Evolutionary conservation across 2,888 invertebrate genomes (phyloP).

Genomic region (Lordiphosa andalusiaca): DNA sequence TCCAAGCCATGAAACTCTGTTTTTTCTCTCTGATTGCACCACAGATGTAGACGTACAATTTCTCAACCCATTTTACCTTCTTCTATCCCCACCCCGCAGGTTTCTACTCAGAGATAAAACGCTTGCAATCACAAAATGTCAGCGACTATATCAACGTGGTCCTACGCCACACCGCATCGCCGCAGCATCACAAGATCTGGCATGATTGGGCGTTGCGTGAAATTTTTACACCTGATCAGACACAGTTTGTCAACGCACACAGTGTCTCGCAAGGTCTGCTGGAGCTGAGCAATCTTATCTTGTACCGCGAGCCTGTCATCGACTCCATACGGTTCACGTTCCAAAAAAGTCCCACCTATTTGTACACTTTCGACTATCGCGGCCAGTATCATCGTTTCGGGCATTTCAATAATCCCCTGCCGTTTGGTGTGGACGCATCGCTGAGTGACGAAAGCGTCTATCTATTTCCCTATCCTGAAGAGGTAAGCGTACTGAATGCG

Average conservation of each 20-base stretch:
- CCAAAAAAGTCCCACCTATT: constrained; percentile 76
- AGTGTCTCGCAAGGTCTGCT: constrained; percentile 67
- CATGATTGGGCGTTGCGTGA: constrained; percentile 70
- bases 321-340: constrained; percentile 70
- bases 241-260: constrained; percentile 36
- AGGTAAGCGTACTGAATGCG: constrained; percentile 75
- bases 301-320: constrained; percentile 77
- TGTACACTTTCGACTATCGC: constrained; percentile 82
- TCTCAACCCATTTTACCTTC: neutral
- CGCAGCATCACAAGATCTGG: constrained; percentile 68
- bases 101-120: constrained; percentile 68
- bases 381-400: constrained; percentile 80
- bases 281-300: constrained; percentile 75
- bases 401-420: constrained; percentile 79
- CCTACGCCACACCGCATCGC: constrained; percentile 68
- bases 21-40: too few relatives aligned
- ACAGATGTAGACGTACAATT: too few relatives aligned
- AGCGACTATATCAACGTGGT: constrained; percentile 76
- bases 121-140: constrained; percentile 64
- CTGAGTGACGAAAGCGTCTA: constrained; percentile 83
- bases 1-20: too few relatives aligned
- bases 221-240: constrained; percentile 68
- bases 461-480: constrained; percentile 81
- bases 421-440: constrained; percentile 81
- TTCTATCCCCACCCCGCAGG: constrained; percentile 41